Base-by-base conservation (phyloP, 1,140 invertebrate species). In the Cotesia chilonis region DNA sequence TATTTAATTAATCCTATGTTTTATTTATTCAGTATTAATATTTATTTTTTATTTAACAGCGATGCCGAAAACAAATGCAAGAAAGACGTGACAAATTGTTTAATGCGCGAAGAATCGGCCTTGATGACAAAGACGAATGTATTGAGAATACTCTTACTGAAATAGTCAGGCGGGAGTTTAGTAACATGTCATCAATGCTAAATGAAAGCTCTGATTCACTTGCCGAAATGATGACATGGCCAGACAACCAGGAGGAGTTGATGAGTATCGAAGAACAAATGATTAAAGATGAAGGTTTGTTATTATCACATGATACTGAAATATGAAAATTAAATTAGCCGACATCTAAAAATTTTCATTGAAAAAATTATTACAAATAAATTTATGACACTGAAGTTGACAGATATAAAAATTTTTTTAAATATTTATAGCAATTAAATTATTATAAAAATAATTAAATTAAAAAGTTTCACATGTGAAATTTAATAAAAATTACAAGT, bases 61-160 rank as follows among this genome's bases (percentile, higher is more conserved):
- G 79, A 74, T 87, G 81, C 70, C 74, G 80, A 54, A 74, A 81
- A 35, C 80, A 71, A 76, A 83, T 87, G 76, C 77, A 76, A 68
- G 81, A 86, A 65, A 87, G 75, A 70, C 77, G 87, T 38, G 47
- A 75, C 47, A 75, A 84, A 52, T 74, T 85, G n/a, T 83, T 87
- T 68, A 78, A 80, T 28, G 79, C 47, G 38, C 66, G 63, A 55
- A 77, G 84, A 80, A 47, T 77, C 6, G 74, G 74, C 14, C 14
- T 73, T 63, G 60, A 72, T 4, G 38, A 60, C 54, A 57, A 77
- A 14, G 36, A 52, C 4, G 70, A 71, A 54, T 35, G 4, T 9
- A 36, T 82, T 4, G 76, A 81, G 12, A 54, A 77, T 3, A 71
- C 73, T 7, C 71, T 84, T 14, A 75, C 75, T 12, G 68, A 70